Percentiles rank a stretch among this genome's conserved stretches.
phyloP scores from a whole-genome alignment of 1,140 invertebrate species.

The Drosophila azteca region DNA sequence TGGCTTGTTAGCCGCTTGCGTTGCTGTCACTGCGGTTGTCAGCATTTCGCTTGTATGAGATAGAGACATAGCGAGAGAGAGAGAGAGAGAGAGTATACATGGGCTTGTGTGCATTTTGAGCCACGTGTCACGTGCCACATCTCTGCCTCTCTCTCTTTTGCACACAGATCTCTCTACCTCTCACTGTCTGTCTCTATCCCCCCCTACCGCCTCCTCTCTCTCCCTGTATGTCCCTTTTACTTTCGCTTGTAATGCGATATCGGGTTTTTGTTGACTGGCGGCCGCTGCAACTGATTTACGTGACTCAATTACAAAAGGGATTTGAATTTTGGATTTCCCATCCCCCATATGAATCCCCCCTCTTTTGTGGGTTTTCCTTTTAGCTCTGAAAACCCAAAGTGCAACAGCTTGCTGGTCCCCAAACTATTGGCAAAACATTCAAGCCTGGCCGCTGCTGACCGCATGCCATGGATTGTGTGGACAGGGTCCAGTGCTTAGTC shows the following conservation, averaged over 20 bases:
- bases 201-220: no score
- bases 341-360: not conserved
- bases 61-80: no score
- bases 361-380: not conserved
- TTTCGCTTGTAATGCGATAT: slow-evolving; percentile 55
- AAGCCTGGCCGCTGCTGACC: slow-evolving; percentile 31
- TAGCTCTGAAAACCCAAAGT: not conserved
- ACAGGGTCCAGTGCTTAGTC: slow-evolving; percentile 68
- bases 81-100: no score
- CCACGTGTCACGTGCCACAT: slow-evolving; percentile 41
- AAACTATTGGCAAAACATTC: slow-evolving; percentile 33
- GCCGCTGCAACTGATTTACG: slow-evolving; percentile 64
- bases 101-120: slow-evolving; percentile 2
- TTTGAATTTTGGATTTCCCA: slow-evolving; percentile 43
- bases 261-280: slow-evolving; percentile 41
- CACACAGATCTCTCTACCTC: not conserved
- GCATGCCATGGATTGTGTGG: slow-evolving; percentile 47
- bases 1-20: slow-evolving; percentile 11
- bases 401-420: slow-evolving; percentile 28
- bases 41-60: slow-evolving; percentile 24
- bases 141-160: not conserved
- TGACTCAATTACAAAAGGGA: slow-evolving; percentile 75
- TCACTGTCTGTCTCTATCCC: no score
- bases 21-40: slow-evolving; percentile 52
- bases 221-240: slow-evolving; percentile 6